Conservation (phyloP, 2,113 vertebrate species). For the Pedionomus torquatus region DNA sequence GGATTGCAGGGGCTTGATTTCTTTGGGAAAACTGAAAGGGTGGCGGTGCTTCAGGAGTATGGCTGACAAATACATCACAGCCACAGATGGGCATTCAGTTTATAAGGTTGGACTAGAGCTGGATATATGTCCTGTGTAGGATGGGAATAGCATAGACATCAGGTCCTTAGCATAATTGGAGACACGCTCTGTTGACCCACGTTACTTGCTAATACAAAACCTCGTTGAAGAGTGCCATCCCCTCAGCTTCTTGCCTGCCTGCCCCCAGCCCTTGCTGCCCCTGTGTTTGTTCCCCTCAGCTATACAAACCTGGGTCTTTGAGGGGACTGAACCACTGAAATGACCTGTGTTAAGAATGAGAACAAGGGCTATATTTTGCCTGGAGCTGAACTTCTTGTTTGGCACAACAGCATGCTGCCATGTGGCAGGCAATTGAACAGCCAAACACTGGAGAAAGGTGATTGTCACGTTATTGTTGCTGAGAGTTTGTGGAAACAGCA, state of each 20-base stretch:
- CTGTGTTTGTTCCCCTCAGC: not conserved
- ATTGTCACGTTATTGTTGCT: not conserved
- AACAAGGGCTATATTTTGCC: not conserved
- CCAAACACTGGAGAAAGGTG: fast-evolving
- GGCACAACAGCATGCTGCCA: not conserved
- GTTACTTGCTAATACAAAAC: not conserved
- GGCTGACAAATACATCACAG: not conserved
- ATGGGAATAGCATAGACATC: not conserved
- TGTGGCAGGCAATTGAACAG: not conserved
- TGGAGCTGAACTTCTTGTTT: not conserved
- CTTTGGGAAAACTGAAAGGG: not conserved
- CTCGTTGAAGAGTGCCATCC: not conserved
- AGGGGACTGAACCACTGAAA: not conserved
- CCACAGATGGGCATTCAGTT: not conserved
- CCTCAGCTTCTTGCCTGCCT: not conserved
- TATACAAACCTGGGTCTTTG: not conserved
- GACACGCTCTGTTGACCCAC: not conserved
- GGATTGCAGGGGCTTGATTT: not conserved
- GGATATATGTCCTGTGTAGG: not conserved
- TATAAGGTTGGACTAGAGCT: not conserved
- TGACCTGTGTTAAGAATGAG: not conserved
- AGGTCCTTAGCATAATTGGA: not conserved
- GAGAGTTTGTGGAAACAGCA: not conserved
- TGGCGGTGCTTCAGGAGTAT: not conserved
- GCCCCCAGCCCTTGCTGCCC: not conserved